Evolutionary conservation across 2,888 invertebrate genomes (phyloP).

Genomic region (Eupsilia transversa): DNA sequence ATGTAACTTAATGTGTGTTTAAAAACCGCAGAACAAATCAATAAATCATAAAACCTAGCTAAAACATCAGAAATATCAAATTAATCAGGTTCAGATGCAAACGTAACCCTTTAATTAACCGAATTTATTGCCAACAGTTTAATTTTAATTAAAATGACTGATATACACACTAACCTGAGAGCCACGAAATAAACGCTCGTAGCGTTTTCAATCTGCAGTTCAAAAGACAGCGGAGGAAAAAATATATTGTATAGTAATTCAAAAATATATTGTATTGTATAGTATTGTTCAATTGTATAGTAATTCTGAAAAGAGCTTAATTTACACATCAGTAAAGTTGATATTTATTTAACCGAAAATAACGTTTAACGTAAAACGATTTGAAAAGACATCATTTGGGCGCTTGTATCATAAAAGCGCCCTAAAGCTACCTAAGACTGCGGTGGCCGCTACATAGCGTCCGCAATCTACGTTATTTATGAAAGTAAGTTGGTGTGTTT

Average conservation of each 20-base stretch:
- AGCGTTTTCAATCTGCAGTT: background rate
- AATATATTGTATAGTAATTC: background rate
- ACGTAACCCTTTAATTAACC: constrained; percentile 23
- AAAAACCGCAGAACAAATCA: background rate
- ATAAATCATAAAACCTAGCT: background rate
- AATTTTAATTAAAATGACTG: constrained; percentile 53
- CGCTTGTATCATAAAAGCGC: background rate
- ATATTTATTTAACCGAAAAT: background rate
- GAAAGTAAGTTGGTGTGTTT: background rate
- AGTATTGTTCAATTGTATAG: background rate
- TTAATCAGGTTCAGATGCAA: constrained; percentile 25
- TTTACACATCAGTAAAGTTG: background rate
- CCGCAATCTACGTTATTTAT: background rate
- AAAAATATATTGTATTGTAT: too few relatives aligned
- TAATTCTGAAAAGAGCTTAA: background rate
- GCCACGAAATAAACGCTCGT: constrained; percentile 3
- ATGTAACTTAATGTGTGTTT: background rate
- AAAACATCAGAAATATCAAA: background rate
- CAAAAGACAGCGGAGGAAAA: background rate
- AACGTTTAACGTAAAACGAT: background rate
- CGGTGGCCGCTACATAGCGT: too few relatives aligned
- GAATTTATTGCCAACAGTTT: constrained; percentile 53
- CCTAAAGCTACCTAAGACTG: background rate
- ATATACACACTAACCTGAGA: constrained; percentile 16
- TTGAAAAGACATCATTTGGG: background rate